Evolutionary conservation across 2,888 invertebrate genomes (phyloP).

Genomic region (Sacculina carcini): DNA sequence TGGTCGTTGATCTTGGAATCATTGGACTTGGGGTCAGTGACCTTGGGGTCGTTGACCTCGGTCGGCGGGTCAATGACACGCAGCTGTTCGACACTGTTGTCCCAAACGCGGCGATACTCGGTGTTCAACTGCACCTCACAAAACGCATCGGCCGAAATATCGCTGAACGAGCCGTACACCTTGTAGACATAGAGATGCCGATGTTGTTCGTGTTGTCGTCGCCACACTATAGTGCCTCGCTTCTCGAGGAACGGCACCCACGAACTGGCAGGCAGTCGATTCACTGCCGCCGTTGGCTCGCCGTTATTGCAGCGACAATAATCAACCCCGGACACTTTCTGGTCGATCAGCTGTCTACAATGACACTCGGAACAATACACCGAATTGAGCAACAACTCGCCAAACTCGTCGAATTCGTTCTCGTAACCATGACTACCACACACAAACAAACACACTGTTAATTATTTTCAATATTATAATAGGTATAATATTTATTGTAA

Average conservation of each 20-base stretch:
- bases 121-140: constrained; percentile 54
- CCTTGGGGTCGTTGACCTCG: constrained; percentile 16
- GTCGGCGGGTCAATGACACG: constrained; percentile 40
- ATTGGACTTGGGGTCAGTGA: constrained; percentile 6
- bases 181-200: constrained; percentile 52
- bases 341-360: constrained; percentile 22
- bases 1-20: constrained; percentile 6
- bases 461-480: not conserved
- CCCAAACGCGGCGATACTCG: constrained; percentile 49
- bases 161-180: constrained; percentile 55
- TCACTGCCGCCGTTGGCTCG: constrained; percentile 7
- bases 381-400: constrained; percentile 27
- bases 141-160: constrained; percentile 50
- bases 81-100: constrained; percentile 42
- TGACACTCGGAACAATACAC: constrained; percentile 27
- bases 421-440: not conserved
- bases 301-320: constrained; percentile 12
- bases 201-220: constrained; percentile 31
- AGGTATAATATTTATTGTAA: not conserved
- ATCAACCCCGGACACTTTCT: constrained; percentile 13
- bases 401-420: constrained; percentile 31
- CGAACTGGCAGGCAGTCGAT: constrained; percentile 3
- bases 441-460: not conserved
- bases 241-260: constrained; percentile 58
- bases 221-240: constrained; percentile 53